Percentiles rank a stretch among this genome's conserved stretches.
Conservation (phyloP, 2,888 invertebrate species). For the Gasteruption jaculator region DNA sequence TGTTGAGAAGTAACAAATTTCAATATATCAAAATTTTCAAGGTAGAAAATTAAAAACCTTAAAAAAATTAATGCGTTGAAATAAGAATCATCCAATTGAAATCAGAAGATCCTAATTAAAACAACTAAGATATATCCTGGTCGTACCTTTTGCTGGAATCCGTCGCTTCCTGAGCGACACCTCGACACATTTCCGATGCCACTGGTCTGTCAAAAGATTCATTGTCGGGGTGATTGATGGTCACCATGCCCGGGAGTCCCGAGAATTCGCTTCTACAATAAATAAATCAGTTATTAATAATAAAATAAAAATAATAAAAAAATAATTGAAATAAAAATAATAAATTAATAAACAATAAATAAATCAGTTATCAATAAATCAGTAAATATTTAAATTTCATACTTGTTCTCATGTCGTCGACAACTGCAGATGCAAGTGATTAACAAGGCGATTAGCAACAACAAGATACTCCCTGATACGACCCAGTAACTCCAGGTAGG, state of each 20-base stretch:
- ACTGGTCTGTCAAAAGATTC: slow-evolving; percentile 44
- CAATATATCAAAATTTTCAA: too few species aligned
- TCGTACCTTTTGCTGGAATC: slow-evolving; percentile 50
- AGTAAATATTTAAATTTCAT: slow-evolving; percentile 51
- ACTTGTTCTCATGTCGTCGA: slow-evolving; percentile 72
- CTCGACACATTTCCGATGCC: slow-evolving; percentile 35
- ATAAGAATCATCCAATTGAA: slow-evolving; percentile 5
- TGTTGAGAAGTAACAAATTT: not conserved
- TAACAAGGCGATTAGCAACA: slow-evolving; percentile 56
- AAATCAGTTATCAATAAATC: slow-evolving; percentile 18
- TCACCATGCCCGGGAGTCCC: slow-evolving; percentile 70
- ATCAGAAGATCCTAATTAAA: not conserved
- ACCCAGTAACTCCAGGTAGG: slow-evolving; percentile 48
- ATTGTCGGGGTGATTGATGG: slow-evolving; percentile 64
- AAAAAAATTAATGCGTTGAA: too few species aligned
- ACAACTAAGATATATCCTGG: too few species aligned
- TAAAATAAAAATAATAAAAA: too few species aligned
- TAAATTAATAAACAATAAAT: slow-evolving; percentile 27
- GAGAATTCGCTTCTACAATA: slow-evolving; percentile 63
- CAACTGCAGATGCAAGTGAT: slow-evolving; percentile 72
- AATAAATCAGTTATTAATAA: slow-evolving; percentile 24
- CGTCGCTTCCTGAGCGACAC: slow-evolving; percentile 38
- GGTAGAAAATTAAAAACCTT: too few species aligned
- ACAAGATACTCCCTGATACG: slow-evolving; percentile 45
- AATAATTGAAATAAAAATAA: slow-evolving; percentile 2